phyloP scores from a whole-genome alignment of 2,888 invertebrate genomes.

The Neoscelio sp. region DNA sequence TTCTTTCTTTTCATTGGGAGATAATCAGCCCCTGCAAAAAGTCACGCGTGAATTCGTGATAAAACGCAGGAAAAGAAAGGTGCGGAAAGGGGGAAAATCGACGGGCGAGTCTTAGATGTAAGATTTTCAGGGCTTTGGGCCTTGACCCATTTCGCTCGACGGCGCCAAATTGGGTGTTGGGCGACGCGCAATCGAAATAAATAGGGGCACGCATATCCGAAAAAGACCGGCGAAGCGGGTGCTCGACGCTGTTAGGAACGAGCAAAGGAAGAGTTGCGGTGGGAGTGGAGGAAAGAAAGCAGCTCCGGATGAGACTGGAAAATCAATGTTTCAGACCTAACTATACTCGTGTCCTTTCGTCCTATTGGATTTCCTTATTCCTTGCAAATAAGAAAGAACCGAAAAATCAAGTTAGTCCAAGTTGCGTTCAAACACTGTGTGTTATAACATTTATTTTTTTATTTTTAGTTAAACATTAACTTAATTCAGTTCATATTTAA shows the following conservation, averaged over 20 bases:
- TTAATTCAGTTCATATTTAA: too few relatives aligned
- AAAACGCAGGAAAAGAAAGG: background rate
- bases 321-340: slow-evolving; percentile 77
- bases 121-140: slow-evolving; percentile 70
- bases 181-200: slow-evolving; percentile 68
- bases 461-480: too few relatives aligned
- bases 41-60: too few relatives aligned
- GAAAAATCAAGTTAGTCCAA: too few relatives aligned
- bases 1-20: too few relatives aligned
- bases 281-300: slow-evolving; percentile 32
- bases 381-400: slow-evolving; percentile 31
- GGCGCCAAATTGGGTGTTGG: slow-evolving; percentile 80
- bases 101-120: slow-evolving; percentile 11
- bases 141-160: slow-evolving; percentile 80
- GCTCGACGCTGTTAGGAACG: slow-evolving; percentile 56
- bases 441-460: too few relatives aligned
- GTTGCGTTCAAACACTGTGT: too few relatives aligned
- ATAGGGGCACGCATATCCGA: slow-evolving; percentile 68
- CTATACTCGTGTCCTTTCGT: slow-evolving; percentile 51
- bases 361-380: slow-evolving; percentile 34
- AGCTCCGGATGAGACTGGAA: slow-evolving; percentile 71
- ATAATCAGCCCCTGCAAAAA: too few relatives aligned
- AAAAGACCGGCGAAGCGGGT: slow-evolving; percentile 55
- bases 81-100: background rate
- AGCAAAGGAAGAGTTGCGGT: slow-evolving; percentile 53